Evolutionary conservation across 2,113 vertebrate genomes (phyloP).

Genomic region (Sebastes schlegelii): DNA sequence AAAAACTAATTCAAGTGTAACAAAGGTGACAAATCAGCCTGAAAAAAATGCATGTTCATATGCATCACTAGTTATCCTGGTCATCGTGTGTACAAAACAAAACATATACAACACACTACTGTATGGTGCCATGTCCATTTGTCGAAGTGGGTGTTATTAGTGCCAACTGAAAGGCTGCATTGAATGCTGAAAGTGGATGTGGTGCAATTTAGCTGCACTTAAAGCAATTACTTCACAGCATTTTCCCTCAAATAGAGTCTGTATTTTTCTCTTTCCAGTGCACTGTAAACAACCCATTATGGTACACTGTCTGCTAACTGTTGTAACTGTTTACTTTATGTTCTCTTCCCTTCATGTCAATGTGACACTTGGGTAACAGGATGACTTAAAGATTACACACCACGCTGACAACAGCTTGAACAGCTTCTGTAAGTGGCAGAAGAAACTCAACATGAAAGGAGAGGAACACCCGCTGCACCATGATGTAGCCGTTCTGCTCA

Average conservation of each 20-base stretch:
- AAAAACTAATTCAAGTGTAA: background rate
- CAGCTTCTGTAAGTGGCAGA: slow-evolving; percentile 99
- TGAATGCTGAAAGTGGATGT: background rate
- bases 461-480: slow-evolving; percentile 93
- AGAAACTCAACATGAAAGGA: slow-evolving; percentile 91
- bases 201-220: background rate
- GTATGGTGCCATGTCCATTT: background rate
- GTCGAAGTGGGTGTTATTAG: background rate
- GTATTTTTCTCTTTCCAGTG: background rate
- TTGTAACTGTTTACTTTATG: background rate
- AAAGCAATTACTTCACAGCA: background rate
- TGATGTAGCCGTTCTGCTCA: slow-evolving; percentile 93
- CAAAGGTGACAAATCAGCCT: background rate
- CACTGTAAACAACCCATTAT: background rate
- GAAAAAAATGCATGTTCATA: background rate
- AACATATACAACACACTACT: background rate
- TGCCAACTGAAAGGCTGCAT: background rate
- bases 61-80: background rate
- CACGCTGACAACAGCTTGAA: slow-evolving; percentile 94
- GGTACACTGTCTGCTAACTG: background rate
- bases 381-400: slow-evolving; percentile 94
- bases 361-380: slow-evolving; percentile 79
- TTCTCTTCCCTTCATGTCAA: background rate
- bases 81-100: background rate
- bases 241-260: background rate